Evolutionary conservation across 2,888 invertebrate genomes (phyloP).

Genomic region (Choristoneura rosaceana): DNA sequence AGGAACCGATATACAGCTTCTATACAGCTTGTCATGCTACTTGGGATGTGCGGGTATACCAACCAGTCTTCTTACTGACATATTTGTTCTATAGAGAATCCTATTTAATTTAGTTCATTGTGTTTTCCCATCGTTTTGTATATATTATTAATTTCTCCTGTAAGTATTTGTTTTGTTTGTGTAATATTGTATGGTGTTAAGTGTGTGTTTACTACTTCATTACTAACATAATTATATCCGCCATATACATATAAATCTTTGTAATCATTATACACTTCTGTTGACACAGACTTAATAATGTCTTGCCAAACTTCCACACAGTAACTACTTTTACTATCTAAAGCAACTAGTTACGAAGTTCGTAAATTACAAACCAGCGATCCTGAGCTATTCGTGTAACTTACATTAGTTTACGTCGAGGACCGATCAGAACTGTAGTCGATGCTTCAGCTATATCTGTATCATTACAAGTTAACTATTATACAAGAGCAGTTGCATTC

Average conservation of each 20-base stretch:
- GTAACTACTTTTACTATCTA: constrained; percentile 7
- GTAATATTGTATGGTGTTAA: too few species aligned
- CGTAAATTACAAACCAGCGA: constrained; percentile 23
- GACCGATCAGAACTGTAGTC: constrained; percentile 2
- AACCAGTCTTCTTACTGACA: too few species aligned
- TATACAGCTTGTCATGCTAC: too few species aligned
- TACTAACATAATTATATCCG: too few species aligned
- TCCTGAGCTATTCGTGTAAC: constrained; percentile 2
- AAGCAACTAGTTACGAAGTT: constrained; percentile 15
- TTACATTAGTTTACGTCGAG: not conserved
- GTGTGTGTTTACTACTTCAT: too few species aligned
- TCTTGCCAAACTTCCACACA: not conserved
- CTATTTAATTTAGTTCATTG: too few species aligned
- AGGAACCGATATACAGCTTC: too few species aligned
- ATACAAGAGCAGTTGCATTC: not conserved
- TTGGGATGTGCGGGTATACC: too few species aligned
- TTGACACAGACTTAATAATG: constrained; percentile 2
- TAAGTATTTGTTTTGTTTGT: too few species aligned
- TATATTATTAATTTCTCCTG: too few species aligned
- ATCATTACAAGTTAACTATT: not conserved
- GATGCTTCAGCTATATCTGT: not conserved
- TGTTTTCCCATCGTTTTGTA: too few species aligned
- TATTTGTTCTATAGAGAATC: too few species aligned
- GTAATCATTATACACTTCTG: not conserved
- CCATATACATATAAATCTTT: not conserved